phyloP scores from a whole-genome alignment of 2,113 vertebrate species.

The Malurus cyaneus region DNA sequence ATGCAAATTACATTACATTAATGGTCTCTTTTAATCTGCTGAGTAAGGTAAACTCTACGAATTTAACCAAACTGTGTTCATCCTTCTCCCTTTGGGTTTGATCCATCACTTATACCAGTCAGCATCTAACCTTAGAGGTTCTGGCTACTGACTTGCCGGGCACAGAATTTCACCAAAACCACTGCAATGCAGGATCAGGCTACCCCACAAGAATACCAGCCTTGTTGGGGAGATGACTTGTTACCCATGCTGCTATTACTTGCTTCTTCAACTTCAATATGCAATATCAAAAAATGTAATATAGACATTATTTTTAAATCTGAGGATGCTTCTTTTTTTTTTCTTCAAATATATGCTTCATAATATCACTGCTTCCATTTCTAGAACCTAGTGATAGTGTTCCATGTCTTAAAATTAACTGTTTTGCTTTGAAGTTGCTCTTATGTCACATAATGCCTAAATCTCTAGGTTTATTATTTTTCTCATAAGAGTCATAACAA shows the following conservation, averaged over 20 bases:
- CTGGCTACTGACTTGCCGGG: neutral
- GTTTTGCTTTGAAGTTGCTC: neutral
- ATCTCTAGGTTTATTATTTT: neutral
- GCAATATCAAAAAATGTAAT: neutral
- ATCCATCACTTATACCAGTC: rapidly evolving
- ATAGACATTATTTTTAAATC: neutral
- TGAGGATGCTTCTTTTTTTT: neutral
- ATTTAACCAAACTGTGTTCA: neutral
- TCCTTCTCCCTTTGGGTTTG: neutral
- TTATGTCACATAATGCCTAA: neutral
- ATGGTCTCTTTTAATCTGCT: neutral
- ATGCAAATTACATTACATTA: neutral
- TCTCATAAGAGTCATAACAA: neutral
- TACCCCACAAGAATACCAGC: rapidly evolving
- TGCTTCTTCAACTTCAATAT: neutral
- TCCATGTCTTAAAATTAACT: neutral
- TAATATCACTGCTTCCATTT: neutral
- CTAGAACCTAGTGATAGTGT: neutral
- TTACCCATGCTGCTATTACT: neutral
- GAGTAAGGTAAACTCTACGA: neutral
- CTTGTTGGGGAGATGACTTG: rapidly evolving
- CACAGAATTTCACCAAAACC: neutral
- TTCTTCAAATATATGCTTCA: neutral
- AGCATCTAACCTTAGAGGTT: neutral
- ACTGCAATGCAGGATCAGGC: neutral